A percentile compares a stretch with the other conserved stretches of the same genome.
Evolutionary conservation across 2,888 invertebrate genomes (phyloP).

Genomic region (Himalopsyche kuldschensis): DNA sequence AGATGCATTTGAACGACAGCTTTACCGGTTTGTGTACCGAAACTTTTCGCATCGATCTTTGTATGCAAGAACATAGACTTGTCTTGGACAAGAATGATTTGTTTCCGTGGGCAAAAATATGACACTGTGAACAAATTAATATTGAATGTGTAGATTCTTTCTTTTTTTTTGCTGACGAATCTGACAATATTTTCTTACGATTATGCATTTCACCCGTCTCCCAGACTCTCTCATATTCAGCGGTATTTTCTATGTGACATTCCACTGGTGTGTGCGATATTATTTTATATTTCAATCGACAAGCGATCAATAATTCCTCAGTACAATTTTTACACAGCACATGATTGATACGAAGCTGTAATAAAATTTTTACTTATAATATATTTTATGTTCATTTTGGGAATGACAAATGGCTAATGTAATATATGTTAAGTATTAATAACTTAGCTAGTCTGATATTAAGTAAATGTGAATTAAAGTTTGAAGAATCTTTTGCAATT

Average conservation of each 20-base stretch:
- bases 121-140: neutral
- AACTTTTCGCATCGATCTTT: neutral
- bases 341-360: neutral
- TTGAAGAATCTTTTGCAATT: too few species aligned
- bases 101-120: neutral
- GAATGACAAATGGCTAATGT: too few species aligned
- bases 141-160: neutral
- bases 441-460: too few species aligned
- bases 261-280: too few species aligned
- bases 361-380: neutral
- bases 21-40: neutral
- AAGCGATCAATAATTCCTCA: neutral
- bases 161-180: neutral
- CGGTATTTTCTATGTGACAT: too few species aligned
- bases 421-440: too few species aligned
- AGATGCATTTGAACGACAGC: neutral
- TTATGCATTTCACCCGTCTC: too few species aligned
- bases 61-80: neutral
- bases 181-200: neutral
- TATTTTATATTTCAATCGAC: slow-evolving; percentile 1
- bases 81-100: neutral
- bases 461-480: too few species aligned
- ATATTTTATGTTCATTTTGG: too few species aligned
- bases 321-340: slow-evolving; percentile 9
- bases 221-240: too few species aligned